Base-by-base conservation (phyloP, 2,113 vertebrate species). In the Phalacrocorax aristotelis region DNA sequence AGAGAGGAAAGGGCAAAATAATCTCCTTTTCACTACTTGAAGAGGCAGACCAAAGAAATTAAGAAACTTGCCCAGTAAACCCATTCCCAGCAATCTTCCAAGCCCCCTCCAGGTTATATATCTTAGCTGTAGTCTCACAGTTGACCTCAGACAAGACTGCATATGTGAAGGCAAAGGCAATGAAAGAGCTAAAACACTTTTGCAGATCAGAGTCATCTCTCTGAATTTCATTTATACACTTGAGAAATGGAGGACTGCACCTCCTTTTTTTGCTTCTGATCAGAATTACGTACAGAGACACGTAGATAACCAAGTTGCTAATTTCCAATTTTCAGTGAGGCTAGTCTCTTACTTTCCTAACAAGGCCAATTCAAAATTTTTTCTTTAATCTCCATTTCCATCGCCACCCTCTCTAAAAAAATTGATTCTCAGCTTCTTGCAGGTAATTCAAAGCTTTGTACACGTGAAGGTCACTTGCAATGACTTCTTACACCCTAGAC, bases 351-450 rank as follows among this genome's bases (percentile, higher is more conserved):
- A 11, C 8, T 44, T 90, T 71, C 23, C 26, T 36, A 6, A 65
- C 20, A 27, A 4, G 94, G 34, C 13, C 11, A 3, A 29, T 40
- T 52, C 0, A 0, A 66, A 14, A 1, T 36, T 57, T 62, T 82
- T 32, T 18, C 49, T 75, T 38, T 11, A 29, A 62, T 78, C 46
- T 74, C 60, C 27, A 38, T 92, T 95, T 93, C 34, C 13, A 40
- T n/a, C 79, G 77, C 58, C 6, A n/a, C 5, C 15, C 9, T 52
- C 44, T 62, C 60, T 74, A 58, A 84, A 96, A 57, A 29, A 26
- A 81, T 0, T 26, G 22, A 49, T 83, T 83, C 65, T 65, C 48
- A 54, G 13, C 52, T 87, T 79, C 74, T 38, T 21, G 14, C 34
- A 76, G 57, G 19, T 58, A 78, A 78, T 66, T 87, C 32, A 48